These are phyloP conservation scores for Eristalinus sepulchralis DNA, from an alignment of 2,888 invertebrate genomes.

Conservation along the genomic window DNA sequence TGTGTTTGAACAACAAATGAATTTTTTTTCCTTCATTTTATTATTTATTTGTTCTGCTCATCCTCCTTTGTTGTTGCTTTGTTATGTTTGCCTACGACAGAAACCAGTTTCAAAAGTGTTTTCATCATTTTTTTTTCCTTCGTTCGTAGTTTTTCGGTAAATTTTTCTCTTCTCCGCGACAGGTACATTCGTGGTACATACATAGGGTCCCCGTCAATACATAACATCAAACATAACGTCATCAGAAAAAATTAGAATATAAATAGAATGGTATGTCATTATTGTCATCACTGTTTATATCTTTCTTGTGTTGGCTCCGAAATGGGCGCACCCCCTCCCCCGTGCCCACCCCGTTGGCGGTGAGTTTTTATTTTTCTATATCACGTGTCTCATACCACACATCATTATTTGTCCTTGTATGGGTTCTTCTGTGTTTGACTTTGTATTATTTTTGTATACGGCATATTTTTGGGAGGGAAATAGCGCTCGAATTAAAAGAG, in stretches of 20 bases:
- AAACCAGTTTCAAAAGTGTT: slow-evolving; percentile 21
- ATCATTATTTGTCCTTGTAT: slow-evolving; percentile 18
- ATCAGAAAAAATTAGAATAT: slow-evolving; percentile 44
- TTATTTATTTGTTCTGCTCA: slow-evolving; percentile 49
- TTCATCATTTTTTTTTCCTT: slow-evolving; percentile 32
- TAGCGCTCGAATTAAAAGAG: neutral
- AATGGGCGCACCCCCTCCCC: neutral
- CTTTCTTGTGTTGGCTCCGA: neutral
- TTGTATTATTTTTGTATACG: neutral
- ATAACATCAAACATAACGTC: slow-evolving; percentile 25
- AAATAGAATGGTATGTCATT: slow-evolving; percentile 44
- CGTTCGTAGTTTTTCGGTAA: slow-evolving; percentile 2
- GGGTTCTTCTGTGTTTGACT: slow-evolving; percentile 6
- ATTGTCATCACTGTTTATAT: slow-evolving; percentile 45
- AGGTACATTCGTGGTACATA: slow-evolving; percentile 44
- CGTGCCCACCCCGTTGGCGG: neutral
- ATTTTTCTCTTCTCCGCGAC: slow-evolving; percentile 24
- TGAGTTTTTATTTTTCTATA: slow-evolving; percentile 23
- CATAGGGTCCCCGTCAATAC: neutral
- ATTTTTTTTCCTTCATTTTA: slow-evolving; percentile 25
- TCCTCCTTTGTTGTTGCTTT: slow-evolving; percentile 33
- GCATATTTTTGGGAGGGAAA: slow-evolving; percentile 5
- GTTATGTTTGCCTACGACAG: slow-evolving; percentile 36
- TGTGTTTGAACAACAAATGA: slow-evolving; percentile 51
- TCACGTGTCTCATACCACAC: slow-evolving; percentile 46